Conservation (phyloP, 1,140 invertebrate genomes). For the Diploscapter pachys region DNA sequence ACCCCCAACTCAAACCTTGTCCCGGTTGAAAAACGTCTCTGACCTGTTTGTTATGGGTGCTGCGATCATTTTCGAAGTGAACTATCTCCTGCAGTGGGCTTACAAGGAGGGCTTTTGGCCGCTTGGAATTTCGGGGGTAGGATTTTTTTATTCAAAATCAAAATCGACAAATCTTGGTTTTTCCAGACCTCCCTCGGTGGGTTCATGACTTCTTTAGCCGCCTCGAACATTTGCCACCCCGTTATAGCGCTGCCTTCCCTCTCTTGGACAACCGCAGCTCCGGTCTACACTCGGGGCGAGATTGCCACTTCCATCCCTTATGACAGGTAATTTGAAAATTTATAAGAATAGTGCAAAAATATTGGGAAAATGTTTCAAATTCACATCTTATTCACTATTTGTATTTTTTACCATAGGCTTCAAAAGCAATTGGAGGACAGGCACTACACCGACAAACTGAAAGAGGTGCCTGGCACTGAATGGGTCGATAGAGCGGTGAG, state of each 20-base stretch:
- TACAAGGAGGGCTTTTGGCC: conserved; percentile 79
- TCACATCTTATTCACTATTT: neutral
- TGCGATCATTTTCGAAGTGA: conserved; percentile 85
- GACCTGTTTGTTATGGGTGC: conserved; percentile 99
- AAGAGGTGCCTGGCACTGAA: conserved; percentile 38
- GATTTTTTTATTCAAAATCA: neutral
- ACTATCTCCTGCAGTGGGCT: conserved; percentile 89
- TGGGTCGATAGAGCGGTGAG: conserved; percentile 41
- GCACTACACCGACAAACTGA: conserved; percentile 59
- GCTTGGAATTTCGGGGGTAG: conserved; percentile 83
- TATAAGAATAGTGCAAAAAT: too few species aligned
- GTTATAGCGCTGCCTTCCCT: conserved; percentile 87
- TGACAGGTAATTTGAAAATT: too few species aligned
- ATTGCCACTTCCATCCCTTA: too few species aligned
- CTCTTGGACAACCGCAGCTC: conserved; percentile 92
- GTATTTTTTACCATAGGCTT: conserved; percentile 73
- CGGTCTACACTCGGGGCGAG: conserved; percentile 83
- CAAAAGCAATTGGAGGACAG: conserved; percentile 82
- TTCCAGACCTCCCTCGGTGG: conserved; percentile 83
- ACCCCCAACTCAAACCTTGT: neutral
- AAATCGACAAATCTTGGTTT: too few species aligned
- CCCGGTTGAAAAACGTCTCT: conserved; percentile 60
- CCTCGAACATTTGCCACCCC: conserved; percentile 87
- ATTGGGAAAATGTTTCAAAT: neutral
- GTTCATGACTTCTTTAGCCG: conserved; percentile 95